phyloP scores from a whole-genome alignment of 2,797 vertebrate species.

The Amniataba percoides region DNA sequence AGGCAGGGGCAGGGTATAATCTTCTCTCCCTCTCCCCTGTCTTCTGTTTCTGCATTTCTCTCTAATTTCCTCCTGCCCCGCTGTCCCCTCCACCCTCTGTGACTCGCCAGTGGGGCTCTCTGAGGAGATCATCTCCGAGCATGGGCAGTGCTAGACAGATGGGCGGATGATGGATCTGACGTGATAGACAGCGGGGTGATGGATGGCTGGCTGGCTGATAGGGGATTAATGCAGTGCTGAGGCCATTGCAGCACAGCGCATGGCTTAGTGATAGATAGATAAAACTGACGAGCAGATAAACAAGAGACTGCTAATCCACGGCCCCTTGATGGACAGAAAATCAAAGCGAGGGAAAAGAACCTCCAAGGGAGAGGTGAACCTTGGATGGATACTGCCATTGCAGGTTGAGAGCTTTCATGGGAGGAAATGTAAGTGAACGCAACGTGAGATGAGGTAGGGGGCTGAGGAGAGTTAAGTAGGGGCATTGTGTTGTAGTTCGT shows the following conservation, averaged over 20 bases:
- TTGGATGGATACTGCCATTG: conserved; percentile 59
- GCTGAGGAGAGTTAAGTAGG: conserved; percentile 40
- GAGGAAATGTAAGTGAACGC: conserved; percentile 47
- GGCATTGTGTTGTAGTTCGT: conserved; percentile 9
- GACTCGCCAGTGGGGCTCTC: conserved; percentile 68
- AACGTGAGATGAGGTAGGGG: conserved; percentile 48
- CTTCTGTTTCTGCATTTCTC: conserved; percentile 62
- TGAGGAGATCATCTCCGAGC: conserved; percentile 75
- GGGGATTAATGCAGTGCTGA: conserved; percentile 87
- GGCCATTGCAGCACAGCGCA: conserved; percentile 75
- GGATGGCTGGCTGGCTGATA: conserved; percentile 86
- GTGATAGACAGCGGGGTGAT: conserved; percentile 87
- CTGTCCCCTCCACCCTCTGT: conserved; percentile 60
- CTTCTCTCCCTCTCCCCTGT: conserved; percentile 58
- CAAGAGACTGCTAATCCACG: conserved; percentile 87
- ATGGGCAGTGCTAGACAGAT: conserved; percentile 85
- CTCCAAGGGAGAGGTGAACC: conserved; percentile 65
- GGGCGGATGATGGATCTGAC: conserved; percentile 89
- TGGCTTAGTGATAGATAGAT: conserved; percentile 86
- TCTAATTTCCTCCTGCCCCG: conserved; percentile 66
- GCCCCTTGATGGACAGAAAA: conserved; percentile 85
- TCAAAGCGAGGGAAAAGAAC: conserved; percentile 81
- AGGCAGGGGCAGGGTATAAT: conserved; percentile 63
- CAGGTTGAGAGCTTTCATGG: conserved; percentile 52
- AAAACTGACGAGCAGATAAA: conserved; percentile 88